These are phyloP conservation scores for Musca domestica DNA, from an alignment of 1,140 invertebrate genomes.

Conservation along the genomic window DNA sequence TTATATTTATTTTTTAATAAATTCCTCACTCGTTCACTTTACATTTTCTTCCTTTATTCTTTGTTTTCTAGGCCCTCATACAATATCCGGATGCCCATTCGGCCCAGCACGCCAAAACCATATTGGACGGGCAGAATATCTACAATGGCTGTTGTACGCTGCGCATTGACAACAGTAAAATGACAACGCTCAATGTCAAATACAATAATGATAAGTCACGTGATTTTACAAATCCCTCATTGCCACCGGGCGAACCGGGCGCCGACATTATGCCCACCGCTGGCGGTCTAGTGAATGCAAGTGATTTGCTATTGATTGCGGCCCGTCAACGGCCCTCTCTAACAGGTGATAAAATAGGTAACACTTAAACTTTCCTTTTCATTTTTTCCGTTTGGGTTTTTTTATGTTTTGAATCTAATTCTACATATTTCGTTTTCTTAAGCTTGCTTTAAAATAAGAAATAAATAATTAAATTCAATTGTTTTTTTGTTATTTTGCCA, in stretches of 20 bases:
- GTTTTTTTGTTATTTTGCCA: neutral
- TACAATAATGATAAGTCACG: conserved; percentile 99
- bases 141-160: conserved; percentile 99
- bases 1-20: neutral
- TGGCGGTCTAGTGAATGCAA: conserved; percentile 61
- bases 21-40: neutral
- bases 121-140: conserved; percentile 96
- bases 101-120: conserved; percentile 92
- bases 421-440: too few relatives aligned
- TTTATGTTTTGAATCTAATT: neutral
- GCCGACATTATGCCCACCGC: conserved; percentile 62
- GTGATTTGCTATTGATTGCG: conserved; percentile 66
- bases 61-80: conserved; percentile 79
- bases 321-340: conserved; percentile 63
- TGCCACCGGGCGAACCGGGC: conserved; percentile 89
- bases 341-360: conserved; percentile 58
- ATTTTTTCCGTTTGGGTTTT: conserved; percentile 19
- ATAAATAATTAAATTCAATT: neutral
- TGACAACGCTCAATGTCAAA: conserved; percentile 96
- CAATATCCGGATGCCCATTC: conserved; percentile 96
- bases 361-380: conserved; percentile 37
- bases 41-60: neutral
- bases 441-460: too few relatives aligned
- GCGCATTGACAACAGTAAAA: conserved; percentile 98
- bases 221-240: conserved; percentile 96